Base-by-base conservation (phyloP, 2,113 vertebrate species). In the Neogobius melanostomus region DNA sequence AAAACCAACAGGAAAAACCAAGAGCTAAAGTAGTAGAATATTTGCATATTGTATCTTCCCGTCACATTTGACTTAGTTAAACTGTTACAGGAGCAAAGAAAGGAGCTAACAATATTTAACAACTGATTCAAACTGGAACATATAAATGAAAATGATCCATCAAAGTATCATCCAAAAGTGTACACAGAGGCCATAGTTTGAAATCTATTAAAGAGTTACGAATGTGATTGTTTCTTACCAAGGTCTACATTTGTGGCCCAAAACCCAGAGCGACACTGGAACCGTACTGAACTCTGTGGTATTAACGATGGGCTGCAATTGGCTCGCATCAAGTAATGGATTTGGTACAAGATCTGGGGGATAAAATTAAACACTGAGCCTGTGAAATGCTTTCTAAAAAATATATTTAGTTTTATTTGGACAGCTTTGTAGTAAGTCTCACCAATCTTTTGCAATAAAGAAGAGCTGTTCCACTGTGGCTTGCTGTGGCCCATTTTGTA, bases 361-460 rank as follows among this genome's bases (percentile, higher is more conserved):
- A 43, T 75, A 5, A 71, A 61, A 3, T 47, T 1, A 47, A 15
- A 59, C 15, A 8, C 17, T 17, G n/a, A 8, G 8, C n/a, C 14
- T 16, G 51, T 16, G 51, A 16, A 47, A 47, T 14, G 49, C 15
- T 11, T 51, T 50, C 11, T 15, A 50, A 50, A 50, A 5, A 50
- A 8, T 14, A 50, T 50, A 14, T 50, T 15, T 2, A 2, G 15
- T 12, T 11, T 11, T 14, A 14, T 50, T 5, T 14, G 12, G 1
- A 54, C 8, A 10, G 10, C 8, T 11, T 21, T 17, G 49, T 15
- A 50, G 10, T 52, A 14, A 11, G 51, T n/a, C 61, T 47, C 80
- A 97, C 96, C 95, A 98, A 88, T 64, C 95, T 93, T 85, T 98
- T 98, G 92, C 96, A 98, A 89, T 98, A 98, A 1, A 98, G 88